Percentiles rank a stretch among this genome's conserved stretches.
phyloP scores from a whole-genome alignment of 1,140 invertebrate species.

The Kradibia gibbosae region DNA sequence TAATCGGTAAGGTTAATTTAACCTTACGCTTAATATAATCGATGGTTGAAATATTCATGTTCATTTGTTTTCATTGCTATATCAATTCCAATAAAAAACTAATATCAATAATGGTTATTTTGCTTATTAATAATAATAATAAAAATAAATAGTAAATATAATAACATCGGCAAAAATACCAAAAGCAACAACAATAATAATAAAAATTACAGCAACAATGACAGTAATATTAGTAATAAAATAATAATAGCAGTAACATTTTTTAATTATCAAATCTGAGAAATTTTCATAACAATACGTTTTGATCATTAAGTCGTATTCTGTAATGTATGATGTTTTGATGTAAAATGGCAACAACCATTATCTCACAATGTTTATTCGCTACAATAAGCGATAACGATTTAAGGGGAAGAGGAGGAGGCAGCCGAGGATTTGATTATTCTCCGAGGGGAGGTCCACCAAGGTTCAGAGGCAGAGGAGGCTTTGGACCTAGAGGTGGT shows the following conservation, averaged over 20 bases:
- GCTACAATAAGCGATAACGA: constrained; percentile 55
- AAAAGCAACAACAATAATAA: too few relatives aligned
- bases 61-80: constrained; percentile 19
- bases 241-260: neutral
- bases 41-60: neutral
- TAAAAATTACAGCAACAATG: neutral
- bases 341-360: constrained; percentile 38
- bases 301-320: neutral
- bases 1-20: constrained; percentile 3
- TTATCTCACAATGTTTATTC: constrained; percentile 49
- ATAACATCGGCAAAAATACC: too few relatives aligned
- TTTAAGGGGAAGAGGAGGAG: constrained; percentile 72
- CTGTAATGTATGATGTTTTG: constrained; percentile 43
- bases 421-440: constrained; percentile 76
- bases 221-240: neutral
- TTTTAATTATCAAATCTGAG: neutral
- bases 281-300: neutral
- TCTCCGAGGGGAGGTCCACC: constrained; percentile 74
- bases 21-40: neutral
- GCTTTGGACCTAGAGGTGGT: constrained; percentile 79
- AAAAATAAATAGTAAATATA: too few relatives aligned
- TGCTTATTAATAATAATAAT: too few relatives aligned
- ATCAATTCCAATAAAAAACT: neutral
- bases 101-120: neutral
- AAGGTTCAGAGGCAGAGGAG: constrained; percentile 79